Conservation (phyloP, 2,888 invertebrate genomes). For the Drosophila pegasa region DNA sequence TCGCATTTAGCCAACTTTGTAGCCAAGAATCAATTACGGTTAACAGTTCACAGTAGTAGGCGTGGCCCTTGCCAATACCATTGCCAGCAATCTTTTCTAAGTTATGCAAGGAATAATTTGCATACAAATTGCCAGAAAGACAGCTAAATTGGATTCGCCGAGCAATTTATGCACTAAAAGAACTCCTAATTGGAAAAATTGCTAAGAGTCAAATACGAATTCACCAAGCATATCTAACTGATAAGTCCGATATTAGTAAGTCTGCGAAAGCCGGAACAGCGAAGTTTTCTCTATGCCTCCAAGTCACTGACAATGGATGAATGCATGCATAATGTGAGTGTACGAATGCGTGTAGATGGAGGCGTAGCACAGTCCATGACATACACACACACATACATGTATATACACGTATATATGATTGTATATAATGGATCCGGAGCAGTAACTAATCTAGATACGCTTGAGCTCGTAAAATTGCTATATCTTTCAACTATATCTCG, state of each 20-base stretch:
- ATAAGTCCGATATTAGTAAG: background rate
- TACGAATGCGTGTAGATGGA: too few relatives aligned
- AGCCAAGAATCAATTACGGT: background rate
- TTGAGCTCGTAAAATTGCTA: too few relatives aligned
- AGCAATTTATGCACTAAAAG: constrained; percentile 1
- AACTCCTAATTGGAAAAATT: constrained; percentile 1
- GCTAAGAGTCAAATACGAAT: background rate
- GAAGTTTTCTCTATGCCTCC: too few relatives aligned
- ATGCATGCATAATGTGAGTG: too few relatives aligned
- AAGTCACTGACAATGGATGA: too few relatives aligned
- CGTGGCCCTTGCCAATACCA: background rate
- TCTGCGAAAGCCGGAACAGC: too few relatives aligned
- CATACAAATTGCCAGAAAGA: background rate
- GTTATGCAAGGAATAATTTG: constrained; percentile 5
- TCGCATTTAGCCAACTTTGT: background rate
- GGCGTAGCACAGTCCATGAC: too few relatives aligned
- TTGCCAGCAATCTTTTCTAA: background rate
- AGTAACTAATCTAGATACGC: too few relatives aligned
- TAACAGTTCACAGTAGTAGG: background rate
- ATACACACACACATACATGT: too few relatives aligned
- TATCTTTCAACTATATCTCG: too few relatives aligned
- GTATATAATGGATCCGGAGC: too few relatives aligned
- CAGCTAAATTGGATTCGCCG: background rate
- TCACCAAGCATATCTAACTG: background rate
- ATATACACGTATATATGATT: too few relatives aligned